Base-by-base conservation (phyloP, 2,797 vertebrate genomes). In the Vespertilio murinus region DNA sequence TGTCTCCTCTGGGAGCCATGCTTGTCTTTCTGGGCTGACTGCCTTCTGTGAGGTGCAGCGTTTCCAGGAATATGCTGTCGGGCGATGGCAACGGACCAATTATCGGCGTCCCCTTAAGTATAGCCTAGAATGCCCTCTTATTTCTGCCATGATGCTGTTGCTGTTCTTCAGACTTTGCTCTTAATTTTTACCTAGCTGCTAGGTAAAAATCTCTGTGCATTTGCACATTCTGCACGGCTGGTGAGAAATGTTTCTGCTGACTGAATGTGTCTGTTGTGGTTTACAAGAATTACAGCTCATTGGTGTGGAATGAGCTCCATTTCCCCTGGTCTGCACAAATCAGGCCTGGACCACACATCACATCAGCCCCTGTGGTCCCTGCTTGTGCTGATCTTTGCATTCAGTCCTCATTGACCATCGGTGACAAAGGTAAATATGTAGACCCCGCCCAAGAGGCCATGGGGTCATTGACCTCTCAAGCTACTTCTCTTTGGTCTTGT, bases 401-500 rank as follows among this genome's bases (percentile, higher is more conserved):
- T 94, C 28, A 47, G 23, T 67, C 22, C 30, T 79, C 45, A 54
- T 4, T 70, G 84, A 65, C 35, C 25, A 11, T 49, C 45, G 16
- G 61, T 22, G 81, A 69, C 65, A 73, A 81, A 56, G 35, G 92
- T 47, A 47, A 64, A 70, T n/a, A 49, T 65, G 23, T 74, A 67
- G 78, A 70, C 4, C 11, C 64, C 33, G 35, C 42, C 40, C 33
- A 52, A 73, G 59, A 94, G 64, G 77, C 8, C 20, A 74, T 1
- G 12, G 22, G 38, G 80, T 49, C 64, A 70, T 0, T 42, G 90
- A 75, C 73, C 22, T 94, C 42, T 80, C 56, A n/a, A 30, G 42
- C 90, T 59, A 30, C 40, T 69, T 81, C 71, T 91, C 45, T 84
- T 56, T 79, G 59, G 69, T 70, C 82, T 95, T 85, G 33, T 40